Evolutionary conservation across 2,113 vertebrate species (phyloP).

Genomic region (Triplophysa rosa): DNA sequence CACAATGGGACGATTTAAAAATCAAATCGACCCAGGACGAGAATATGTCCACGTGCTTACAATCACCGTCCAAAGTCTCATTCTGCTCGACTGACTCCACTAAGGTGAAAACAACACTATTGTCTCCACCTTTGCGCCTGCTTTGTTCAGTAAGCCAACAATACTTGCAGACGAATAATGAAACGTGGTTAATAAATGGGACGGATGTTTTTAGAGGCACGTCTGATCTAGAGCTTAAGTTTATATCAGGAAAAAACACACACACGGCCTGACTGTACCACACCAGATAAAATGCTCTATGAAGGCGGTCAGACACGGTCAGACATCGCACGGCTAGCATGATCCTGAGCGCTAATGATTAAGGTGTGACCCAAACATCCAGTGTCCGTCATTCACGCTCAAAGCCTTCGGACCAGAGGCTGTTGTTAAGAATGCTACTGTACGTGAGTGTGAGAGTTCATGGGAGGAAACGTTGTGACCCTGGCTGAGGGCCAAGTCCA

Average conservation of each 20-base stretch:
- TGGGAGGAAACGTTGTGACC: constrained; percentile 46
- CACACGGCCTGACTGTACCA: neutral
- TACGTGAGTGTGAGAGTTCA: constrained; percentile 36
- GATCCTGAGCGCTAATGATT: constrained; percentile 31
- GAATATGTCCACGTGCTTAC: neutral
- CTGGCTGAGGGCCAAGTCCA: constrained; percentile 47
- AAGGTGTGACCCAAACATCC: constrained; percentile 32
- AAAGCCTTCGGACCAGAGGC: constrained; percentile 36
- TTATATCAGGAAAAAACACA: constrained; percentile 26
- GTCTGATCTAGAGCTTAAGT: constrained; percentile 31
- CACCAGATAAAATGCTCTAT: neutral
- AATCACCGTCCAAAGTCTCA: neutral
- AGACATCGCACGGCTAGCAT: constrained; percentile 3
- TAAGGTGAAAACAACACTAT: constrained; percentile 1
- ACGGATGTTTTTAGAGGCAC: constrained; percentile 29
- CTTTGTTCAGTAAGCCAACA: neutral
- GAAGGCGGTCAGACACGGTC: constrained; percentile 3
- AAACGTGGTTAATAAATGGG: constrained; percentile 16
- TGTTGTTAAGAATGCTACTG: constrained; percentile 37
- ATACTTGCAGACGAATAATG: constrained; percentile 14
- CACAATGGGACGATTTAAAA: neutral
- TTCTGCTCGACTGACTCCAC: constrained; percentile 5
- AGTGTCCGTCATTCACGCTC: constrained; percentile 13
- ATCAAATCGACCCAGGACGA: neutral
- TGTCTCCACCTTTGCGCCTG: constrained; percentile 4